Evolutionary conservation across 2,888 invertebrate species (phyloP).

Genomic region (Myathropa florea): DNA sequence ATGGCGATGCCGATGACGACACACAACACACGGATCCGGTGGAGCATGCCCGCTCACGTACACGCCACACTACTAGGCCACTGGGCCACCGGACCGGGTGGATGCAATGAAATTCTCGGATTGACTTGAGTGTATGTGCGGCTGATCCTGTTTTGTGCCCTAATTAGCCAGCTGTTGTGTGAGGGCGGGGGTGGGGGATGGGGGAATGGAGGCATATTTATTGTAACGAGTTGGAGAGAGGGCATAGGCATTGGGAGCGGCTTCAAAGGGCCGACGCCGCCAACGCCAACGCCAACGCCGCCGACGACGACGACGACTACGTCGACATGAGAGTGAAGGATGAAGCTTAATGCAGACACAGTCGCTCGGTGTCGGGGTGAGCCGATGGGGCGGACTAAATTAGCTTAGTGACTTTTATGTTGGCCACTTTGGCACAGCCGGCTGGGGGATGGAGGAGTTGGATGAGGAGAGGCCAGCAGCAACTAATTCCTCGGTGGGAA

Average conservation of each 20-base stretch:
- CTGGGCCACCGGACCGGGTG: neutral
- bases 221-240: constrained; percentile 57
- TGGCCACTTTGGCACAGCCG: constrained; percentile 59
- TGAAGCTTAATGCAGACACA: neutral
- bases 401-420: constrained; percentile 68
- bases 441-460: neutral
- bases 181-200: neutral
- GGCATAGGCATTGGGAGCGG: constrained; percentile 37
- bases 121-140: constrained; percentile 42
- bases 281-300: neutral
- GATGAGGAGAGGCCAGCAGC: constrained; percentile 7
- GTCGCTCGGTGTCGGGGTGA: neutral
- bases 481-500: constrained; percentile 56
- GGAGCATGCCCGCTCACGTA: neutral
- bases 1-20: neutral
- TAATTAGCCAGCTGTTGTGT: constrained; percentile 62
- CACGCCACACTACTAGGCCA: neutral
- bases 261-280: constrained; percentile 36
- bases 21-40: neutral
- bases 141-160: constrained; percentile 67
- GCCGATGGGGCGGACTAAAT: constrained; percentile 47
- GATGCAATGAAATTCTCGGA: constrained; percentile 56
- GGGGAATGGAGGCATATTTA: constrained; percentile 54
- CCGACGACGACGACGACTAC: neutral
- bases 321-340: constrained; percentile 9